Base-by-base conservation (phyloP, 2,797 vertebrate species). In the Myotis findleyi region DNA sequence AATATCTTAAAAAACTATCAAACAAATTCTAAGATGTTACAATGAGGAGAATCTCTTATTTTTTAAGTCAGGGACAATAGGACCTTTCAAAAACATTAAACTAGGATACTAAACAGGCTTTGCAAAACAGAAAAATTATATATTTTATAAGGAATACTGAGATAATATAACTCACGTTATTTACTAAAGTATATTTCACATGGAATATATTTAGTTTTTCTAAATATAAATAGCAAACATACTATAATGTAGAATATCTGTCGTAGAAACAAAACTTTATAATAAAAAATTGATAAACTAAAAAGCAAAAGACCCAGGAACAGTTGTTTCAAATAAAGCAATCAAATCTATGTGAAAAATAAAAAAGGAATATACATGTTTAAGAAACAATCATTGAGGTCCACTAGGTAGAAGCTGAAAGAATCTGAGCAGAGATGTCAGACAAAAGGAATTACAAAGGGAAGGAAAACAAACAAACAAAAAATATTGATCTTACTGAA, bases 61-160 rank as follows among this genome's bases (percentile, higher is more conserved):
- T 93, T 83, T 91, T 72, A 91, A 93, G 7, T 84, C 41, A 88
- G 2, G 27, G 7, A 44, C 23, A 57, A 47, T 23, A 86, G 2
- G 11, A 66, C 55, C 10, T 4, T 51, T 93, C 27, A 84, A 87
- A 87, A 79, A 87, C 51, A 57, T 89, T 87, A 82, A 89, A 81
- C 9, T 27, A 2, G 53, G n/a, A 59, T 80, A 73, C 53, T 81
- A 66, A 92, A 59, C 1, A 83, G 36, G 2, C 17, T 57, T 92
- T 72, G 59, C 7, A 49, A 81, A 75, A 85, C 14, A 55, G 55
- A 51, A 77, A 30, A 72, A 80, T 47, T 25, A 30, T 21, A 23
- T 23, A 81, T 89, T 83, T 76, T 82, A 89, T 36, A 89, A 94
- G 86, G 14, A 44, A 82, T 33, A 81, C 23, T 36, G 41, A 89